A percentile compares a stretch with the other conserved stretches of the same genome.
These are phyloP conservation scores for Lypha dubia DNA, from an alignment of 2,888 invertebrate genomes.

Conservation along the genomic window DNA sequence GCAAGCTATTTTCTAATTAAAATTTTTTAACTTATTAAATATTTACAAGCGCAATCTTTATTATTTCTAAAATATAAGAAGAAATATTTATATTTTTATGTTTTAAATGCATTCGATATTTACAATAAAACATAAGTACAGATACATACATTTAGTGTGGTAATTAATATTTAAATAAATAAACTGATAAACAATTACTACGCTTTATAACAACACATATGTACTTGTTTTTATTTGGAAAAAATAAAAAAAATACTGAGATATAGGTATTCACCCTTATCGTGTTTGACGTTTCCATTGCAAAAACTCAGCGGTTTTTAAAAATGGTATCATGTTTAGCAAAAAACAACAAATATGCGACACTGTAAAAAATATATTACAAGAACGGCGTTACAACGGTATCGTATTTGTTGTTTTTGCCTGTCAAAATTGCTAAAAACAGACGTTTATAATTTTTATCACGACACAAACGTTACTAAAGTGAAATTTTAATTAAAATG, in stretches of 20 bases:
- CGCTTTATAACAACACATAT: slow-evolving; percentile 7
- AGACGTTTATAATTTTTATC: too few relatives aligned
- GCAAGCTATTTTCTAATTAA: slow-evolving; percentile 17
- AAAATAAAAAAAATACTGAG: neutral
- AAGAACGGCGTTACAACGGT: too few relatives aligned
- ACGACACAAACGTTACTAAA: too few relatives aligned
- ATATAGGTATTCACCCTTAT: neutral
- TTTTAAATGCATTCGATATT: slow-evolving; percentile 12
- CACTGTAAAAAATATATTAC: too few relatives aligned
- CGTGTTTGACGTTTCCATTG: too few relatives aligned
- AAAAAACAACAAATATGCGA: too few relatives aligned
- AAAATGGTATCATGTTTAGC: too few relatives aligned
- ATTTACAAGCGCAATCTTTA: slow-evolving; percentile 14
- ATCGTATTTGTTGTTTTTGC: too few relatives aligned
- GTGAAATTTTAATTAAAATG: too few relatives aligned
- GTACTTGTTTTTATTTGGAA: slow-evolving; percentile 18
- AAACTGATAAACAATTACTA: slow-evolving; percentile 37
- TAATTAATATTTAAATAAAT: slow-evolving; percentile 42
- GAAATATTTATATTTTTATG: slow-evolving; percentile 15
- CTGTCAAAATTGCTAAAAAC: too few relatives aligned
- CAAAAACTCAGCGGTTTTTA: too few relatives aligned
- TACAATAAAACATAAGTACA: slow-evolving; percentile 11
- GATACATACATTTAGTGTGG: slow-evolving; percentile 12
- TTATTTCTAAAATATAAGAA: slow-evolving; percentile 18
- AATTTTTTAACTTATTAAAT: slow-evolving; percentile 45